These are phyloP conservation scores for Eristalinus sepulchralis DNA, from an alignment of 2,888 invertebrate genomes.

Conservation along the genomic window DNA sequence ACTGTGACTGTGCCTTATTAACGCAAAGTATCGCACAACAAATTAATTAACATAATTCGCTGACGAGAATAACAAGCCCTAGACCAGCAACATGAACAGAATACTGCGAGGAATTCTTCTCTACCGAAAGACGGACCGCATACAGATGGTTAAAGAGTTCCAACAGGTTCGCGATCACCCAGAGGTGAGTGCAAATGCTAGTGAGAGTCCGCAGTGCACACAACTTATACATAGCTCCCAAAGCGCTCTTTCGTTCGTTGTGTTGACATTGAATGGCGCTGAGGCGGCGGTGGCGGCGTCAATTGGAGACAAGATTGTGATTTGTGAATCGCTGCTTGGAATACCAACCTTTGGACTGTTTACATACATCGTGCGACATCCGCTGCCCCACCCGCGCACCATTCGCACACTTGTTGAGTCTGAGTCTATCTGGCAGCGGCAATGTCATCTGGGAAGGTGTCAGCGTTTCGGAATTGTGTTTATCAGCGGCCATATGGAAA, in stretches of 20 bases:
- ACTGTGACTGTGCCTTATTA: constrained; percentile 11
- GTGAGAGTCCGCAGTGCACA: constrained; percentile 10
- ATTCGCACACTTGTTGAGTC: background rate
- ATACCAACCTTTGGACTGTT: constrained; percentile 59
- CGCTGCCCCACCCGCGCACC: background rate
- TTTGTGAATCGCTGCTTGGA: constrained; percentile 19
- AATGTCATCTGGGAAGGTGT: constrained; percentile 11
- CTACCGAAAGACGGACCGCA: constrained; percentile 90
- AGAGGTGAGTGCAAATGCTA: constrained; percentile 76
- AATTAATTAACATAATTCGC: constrained; percentile 48
- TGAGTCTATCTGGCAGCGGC: background rate
- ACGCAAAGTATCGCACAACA: constrained; percentile 39
- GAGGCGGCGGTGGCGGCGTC: background rate
- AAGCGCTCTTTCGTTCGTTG: background rate
- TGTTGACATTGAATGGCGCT: constrained; percentile 27
- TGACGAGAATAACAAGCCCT: background rate
- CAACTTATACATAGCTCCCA: background rate
- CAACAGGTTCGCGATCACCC: constrained; percentile 94
- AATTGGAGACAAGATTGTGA: background rate
- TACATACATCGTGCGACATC: constrained; percentile 38
- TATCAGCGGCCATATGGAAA: background rate
- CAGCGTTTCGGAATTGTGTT: background rate
- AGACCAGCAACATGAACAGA: constrained; percentile 87
- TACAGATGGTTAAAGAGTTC: constrained; percentile 96
- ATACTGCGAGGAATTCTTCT: constrained; percentile 94